These are phyloP conservation scores for Chrysopilus asiliformis DNA, from an alignment of 2,888 invertebrate genomes.

Conservation along the genomic window DNA sequence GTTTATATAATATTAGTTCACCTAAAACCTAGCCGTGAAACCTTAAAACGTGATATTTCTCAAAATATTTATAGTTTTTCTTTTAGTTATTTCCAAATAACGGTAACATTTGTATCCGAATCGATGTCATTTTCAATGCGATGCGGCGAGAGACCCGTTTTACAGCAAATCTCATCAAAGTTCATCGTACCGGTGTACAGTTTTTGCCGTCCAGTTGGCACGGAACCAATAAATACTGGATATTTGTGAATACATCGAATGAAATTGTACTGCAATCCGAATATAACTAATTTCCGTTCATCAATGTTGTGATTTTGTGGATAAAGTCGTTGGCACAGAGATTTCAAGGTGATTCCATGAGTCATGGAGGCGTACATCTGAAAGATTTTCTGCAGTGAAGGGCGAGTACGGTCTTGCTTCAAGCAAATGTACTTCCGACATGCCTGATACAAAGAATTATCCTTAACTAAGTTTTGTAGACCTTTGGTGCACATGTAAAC, in stretches of 20 bases:
- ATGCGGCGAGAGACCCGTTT: slow-evolving; percentile 57
- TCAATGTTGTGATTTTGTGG: slow-evolving; percentile 42
- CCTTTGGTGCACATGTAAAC: slow-evolving; percentile 70
- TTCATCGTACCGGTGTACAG: slow-evolving; percentile 69
- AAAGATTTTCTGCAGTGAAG: slow-evolving; percentile 32
- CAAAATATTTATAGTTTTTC: too few relatives aligned
- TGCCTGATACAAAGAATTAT: slow-evolving; percentile 51
- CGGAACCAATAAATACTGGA: slow-evolving; percentile 37
- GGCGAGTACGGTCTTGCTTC: slow-evolving; percentile 25
- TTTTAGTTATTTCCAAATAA: slow-evolving; percentile 67
- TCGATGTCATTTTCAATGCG: slow-evolving; percentile 73
- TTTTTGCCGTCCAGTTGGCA: slow-evolving; percentile 41
- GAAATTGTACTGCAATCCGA: slow-evolving; percentile 44
- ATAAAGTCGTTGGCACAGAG: slow-evolving; percentile 52
- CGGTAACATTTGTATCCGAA: slow-evolving; percentile 64
- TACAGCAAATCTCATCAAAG: slow-evolving; percentile 84
- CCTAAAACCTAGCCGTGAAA: too few relatives aligned
- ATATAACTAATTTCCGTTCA: slow-evolving; percentile 42
- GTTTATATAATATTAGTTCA: too few relatives aligned
- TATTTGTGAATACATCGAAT: slow-evolving; percentile 45
- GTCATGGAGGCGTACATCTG: slow-evolving; percentile 53
- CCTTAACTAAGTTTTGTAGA: slow-evolving; percentile 53
- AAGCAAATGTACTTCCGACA: slow-evolving; percentile 43
- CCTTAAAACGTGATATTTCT: too few relatives aligned
- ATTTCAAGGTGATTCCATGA: slow-evolving; percentile 54